Evolutionary conservation across 1,140 invertebrate genomes (phyloP).

Genomic region (Oppia nitens): DNA sequence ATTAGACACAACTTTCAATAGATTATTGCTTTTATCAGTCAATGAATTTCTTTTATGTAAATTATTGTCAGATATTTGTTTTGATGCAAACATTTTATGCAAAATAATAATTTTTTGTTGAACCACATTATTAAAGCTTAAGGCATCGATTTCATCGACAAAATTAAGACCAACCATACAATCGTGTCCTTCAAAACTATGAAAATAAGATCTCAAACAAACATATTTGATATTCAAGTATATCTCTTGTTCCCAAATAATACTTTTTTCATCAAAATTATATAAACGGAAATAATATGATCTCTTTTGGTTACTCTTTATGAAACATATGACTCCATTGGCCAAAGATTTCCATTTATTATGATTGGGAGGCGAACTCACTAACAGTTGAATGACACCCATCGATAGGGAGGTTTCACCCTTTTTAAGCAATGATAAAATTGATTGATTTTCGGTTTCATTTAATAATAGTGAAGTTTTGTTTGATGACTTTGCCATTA

Average conservation of each 20-base stretch:
- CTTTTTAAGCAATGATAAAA: background rate
- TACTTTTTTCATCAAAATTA: conserved; percentile 48
- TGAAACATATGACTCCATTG: conserved; percentile 74
- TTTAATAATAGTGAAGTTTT: background rate
- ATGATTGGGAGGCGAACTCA: conserved; percentile 58
- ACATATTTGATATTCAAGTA: conserved; percentile 81
- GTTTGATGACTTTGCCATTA: background rate
- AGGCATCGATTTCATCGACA: conserved; percentile 70
- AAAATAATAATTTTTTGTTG: conserved; percentile 26
- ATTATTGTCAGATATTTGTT: background rate
- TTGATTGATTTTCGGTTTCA: background rate
- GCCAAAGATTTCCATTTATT: conserved; percentile 62
- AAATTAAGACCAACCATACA: conserved; percentile 78
- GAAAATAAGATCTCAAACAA: conserved; percentile 55
- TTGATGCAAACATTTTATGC: conserved; percentile 21
- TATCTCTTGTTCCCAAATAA: conserved; percentile 84
- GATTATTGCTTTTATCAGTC: background rate
- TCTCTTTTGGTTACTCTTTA: conserved; percentile 68
- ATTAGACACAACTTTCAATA: background rate
- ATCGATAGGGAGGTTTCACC: conserved; percentile 43
- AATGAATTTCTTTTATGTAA: background rate
- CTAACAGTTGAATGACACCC: conserved; percentile 71
- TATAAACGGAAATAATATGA: conserved; percentile 82
- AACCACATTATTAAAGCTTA: conserved; percentile 46
- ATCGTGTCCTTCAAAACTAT: conserved; percentile 82